Evolutionary conservation across 2,888 invertebrate species (phyloP), one percentile per base, ranked within the genome.

Genomic region (Strigamia transsilvanica): DNA sequence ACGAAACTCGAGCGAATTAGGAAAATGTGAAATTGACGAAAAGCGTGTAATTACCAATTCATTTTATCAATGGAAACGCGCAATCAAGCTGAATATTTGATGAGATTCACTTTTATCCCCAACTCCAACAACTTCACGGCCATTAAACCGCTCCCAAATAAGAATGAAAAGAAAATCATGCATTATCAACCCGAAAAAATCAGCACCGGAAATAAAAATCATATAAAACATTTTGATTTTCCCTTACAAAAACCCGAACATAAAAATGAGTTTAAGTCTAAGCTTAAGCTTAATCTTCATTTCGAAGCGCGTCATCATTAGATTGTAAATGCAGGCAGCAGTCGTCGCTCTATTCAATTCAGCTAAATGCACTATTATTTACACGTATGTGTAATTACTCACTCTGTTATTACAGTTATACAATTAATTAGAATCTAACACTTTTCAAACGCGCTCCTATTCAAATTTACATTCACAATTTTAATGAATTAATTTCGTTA

Each of bases 1-100:
- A 21, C 61, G 23, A 66, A 66, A 66, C 61, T 66, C 21, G 21
- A 66, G 61, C 18, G 21, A 66, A 66, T 61, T 66, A 66, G 61
- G 61, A 66, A 66, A 66, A 66, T 66, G 61, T 66, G 61, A 66
- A 66, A 66, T 66, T 66, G 61, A 66, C 61, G 61, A 66, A 66
- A 66, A 66, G 61, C 61, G 61, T 66, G 61, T 66, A 66, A 66
- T 66, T 66, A 66, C 61, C 61, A 66, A 66, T 66, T 66, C 61
- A 66, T 66, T 66, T 66, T 66, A 66, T 66, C 61, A 66, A 66
- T 66, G 61, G 61, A 66, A 66, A 66, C 61, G 61, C 61, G 61
- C 61, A 66, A 66, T 66, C 61, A 66, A 66, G 61, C 61, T 66
- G 61, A 66, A 66, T 66, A 66, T 66, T 66, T 66, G 23, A 66